These are phyloP conservation scores for Takifugu bimaculatus DNA, from an alignment of 2,113 vertebrate species.

Conservation along the genomic window DNA sequence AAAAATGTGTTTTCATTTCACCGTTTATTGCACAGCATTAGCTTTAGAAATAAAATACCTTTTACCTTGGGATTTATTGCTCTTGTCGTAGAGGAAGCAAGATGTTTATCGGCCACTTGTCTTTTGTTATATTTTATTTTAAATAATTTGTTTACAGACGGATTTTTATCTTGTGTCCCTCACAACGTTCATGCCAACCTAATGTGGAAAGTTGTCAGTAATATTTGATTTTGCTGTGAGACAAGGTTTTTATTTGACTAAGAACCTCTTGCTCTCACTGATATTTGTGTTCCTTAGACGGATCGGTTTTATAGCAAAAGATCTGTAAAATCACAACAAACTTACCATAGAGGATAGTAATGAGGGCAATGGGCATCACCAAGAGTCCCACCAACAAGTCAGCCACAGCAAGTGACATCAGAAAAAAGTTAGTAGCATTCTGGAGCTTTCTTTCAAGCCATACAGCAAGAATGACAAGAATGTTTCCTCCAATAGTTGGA, in stretches of 20 bases:
- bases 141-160: constrained; percentile 25
- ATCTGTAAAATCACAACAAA: constrained; percentile 13
- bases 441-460: constrained; percentile 94
- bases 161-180: constrained; percentile 20
- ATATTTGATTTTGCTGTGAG: neutral
- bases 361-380: constrained; percentile 94
- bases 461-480: constrained; percentile 93
- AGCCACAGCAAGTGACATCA: constrained; percentile 92
- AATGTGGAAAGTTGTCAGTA: neutral
- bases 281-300: neutral
- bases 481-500: constrained; percentile 94
- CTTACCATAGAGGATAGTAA: constrained; percentile 83
- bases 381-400: constrained; percentile 94
- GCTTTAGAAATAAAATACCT: constrained; percentile 1
- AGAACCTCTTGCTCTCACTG: neutral
- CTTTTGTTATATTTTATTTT: constrained; percentile 18
- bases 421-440: constrained; percentile 96
- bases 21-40: neutral
- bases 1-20: constrained; percentile 5
- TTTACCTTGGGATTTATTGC: neutral
- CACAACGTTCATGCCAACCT: neutral
- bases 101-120: constrained; percentile 17
- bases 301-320: neutral
- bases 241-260: neutral
- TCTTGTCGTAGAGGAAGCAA: constrained; percentile 18